Base-by-base conservation (phyloP, 1,140 invertebrate species). In the Probaryconus sp. region DNA sequence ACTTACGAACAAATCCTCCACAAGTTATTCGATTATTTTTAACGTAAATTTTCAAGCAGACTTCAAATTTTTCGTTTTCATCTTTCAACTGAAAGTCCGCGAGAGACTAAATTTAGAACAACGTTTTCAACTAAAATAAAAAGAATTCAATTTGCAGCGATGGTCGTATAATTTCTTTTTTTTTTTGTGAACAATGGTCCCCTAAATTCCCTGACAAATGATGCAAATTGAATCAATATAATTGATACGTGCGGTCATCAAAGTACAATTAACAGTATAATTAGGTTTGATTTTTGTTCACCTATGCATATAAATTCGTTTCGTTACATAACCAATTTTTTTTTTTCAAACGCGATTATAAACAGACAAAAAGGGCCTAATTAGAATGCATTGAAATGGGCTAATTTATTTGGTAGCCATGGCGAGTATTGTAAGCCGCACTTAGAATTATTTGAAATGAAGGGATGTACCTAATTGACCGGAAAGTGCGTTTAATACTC, bases 391-490 rank as follows among this genome's bases (percentile, higher is more conserved):
- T 43, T 37, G 35, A 42, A 51, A 58, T 35, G 11, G 43, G 51
- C 53, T 56, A 56, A 68, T 60, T 64, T 72, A 65, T 60, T 53
- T 58, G 53, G 28, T n/a, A n/a, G 2, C 24, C 14, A 61, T 72
- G 47, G 55, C 35, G 26, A 11, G 47, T 20, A 61, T 60, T 65
- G 45, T 50, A 48, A 71, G 63, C 42, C 37, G 43, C 28, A 40
- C 48, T 65, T 47, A 28, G 35, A 55, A 63, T 42, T 35, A 58
- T 56, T 58, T 30, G 40, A 28, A 51, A 65, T 14, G 70, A 73
- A 67, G 70, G 70, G 70, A 73, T 64, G 51, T 30, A 28, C 38
- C 47, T 67, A 73, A 73, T 73, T 72, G 69, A 60, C 60, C 60
- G 60, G 60, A 64, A 72, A 71, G 53, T 56, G 47, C 35, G 38